These are phyloP conservation scores for Candoia aspera DNA, from an alignment of 2,113 vertebrate genomes.

Conservation along the genomic window DNA sequence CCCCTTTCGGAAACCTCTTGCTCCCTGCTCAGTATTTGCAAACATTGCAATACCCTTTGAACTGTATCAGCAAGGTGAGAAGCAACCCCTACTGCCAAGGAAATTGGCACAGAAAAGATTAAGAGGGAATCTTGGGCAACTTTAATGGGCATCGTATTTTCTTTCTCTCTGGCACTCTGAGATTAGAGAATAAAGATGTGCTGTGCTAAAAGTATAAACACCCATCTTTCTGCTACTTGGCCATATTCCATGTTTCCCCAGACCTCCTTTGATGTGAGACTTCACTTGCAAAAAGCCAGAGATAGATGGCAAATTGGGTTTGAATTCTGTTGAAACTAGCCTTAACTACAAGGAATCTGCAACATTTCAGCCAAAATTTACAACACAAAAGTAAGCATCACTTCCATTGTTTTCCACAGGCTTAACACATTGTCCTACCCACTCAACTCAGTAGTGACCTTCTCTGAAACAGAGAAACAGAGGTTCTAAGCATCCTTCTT, in stretches of 20 bases:
- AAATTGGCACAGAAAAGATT: slow-evolving; percentile 13
- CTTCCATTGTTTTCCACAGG: not conserved
- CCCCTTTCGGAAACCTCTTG: not conserved
- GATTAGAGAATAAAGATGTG: not conserved
- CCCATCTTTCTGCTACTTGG: not conserved
- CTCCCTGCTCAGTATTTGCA: not conserved
- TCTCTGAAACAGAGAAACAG: not conserved
- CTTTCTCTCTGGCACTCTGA: slow-evolving; percentile 16
- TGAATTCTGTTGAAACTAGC: not conserved
- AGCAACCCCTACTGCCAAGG: slow-evolving; percentile 10
- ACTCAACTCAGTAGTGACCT: not conserved
- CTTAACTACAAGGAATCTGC: not conserved
- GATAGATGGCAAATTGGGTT: not conserved
- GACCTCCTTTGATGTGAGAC: not conserved
- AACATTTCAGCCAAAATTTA: not conserved
- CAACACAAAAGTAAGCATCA: too few relatives aligned
- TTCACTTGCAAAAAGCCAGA: not conserved
- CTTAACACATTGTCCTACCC: not conserved
- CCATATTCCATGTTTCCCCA: not conserved
- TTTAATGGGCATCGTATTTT: not conserved
- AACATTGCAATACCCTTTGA: slow-evolving; percentile 11
- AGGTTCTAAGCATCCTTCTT: too few relatives aligned
- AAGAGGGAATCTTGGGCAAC: not conserved
- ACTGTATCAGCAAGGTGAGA: not conserved
- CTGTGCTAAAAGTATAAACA: not conserved